Conservation (phyloP, 2,888 invertebrate genomes). For the Coelopa pilipes region DNA sequence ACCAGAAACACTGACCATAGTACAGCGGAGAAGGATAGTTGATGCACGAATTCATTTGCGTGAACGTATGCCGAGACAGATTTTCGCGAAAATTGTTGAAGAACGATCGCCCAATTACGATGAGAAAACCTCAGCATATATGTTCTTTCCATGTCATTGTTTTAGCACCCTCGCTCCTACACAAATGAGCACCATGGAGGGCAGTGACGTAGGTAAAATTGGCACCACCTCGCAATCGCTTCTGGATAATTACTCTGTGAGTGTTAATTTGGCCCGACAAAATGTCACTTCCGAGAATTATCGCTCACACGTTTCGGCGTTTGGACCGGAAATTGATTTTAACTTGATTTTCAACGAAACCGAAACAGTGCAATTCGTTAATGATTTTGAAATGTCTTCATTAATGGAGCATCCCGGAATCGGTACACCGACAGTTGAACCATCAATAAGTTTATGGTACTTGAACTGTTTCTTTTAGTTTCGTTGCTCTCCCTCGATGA, state of each 20-base stretch:
- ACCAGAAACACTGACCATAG: background rate
- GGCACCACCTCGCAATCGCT: background rate
- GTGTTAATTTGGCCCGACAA: conserved; percentile 44
- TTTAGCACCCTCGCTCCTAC: too few relatives aligned
- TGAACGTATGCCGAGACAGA: background rate
- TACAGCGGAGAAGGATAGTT: background rate
- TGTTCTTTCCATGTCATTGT: conserved; percentile 3
- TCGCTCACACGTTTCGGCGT: background rate
- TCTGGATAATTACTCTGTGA: conserved; percentile 14
- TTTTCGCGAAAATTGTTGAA: background rate
- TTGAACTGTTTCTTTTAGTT: background rate
- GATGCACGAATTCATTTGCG: conserved; percentile 13
- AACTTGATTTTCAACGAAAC: conserved; percentile 1
- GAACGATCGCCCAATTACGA: background rate
- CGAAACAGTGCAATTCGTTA: background rate
- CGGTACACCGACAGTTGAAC: background rate
- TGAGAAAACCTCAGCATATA: conserved; percentile 3
- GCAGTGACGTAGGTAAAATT: too few relatives aligned
- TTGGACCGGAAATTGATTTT: background rate
- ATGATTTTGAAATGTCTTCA: conserved; percentile 12
- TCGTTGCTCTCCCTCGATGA: background rate
- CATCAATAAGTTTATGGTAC: conserved; percentile 22
- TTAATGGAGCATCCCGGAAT: background rate
- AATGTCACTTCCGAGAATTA: conserved; percentile 25
- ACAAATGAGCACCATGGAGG: too few relatives aligned